These are phyloP conservation scores for Orycteropus afer DNA, from an alignment of 2,113 vertebrate genomes.

Conservation along the genomic window DNA sequence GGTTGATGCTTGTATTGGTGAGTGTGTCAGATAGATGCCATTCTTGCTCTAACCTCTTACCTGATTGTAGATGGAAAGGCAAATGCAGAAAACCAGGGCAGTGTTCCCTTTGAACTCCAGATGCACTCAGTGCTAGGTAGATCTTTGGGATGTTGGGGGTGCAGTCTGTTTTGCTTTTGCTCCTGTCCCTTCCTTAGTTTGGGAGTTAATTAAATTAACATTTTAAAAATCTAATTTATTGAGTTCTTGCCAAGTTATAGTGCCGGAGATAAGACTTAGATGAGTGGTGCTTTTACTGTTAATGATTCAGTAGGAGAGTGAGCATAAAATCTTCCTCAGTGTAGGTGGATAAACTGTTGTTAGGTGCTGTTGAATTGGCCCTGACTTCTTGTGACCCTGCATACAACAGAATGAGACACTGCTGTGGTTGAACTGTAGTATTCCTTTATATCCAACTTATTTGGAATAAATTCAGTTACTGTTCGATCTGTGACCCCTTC, in stretches of 20 bases:
- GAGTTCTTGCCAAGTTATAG: background rate
- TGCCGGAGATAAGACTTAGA: slow-evolving; percentile 3
- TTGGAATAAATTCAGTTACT: slow-evolving; percentile 49
- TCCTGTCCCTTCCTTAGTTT: background rate
- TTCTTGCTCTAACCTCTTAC: background rate
- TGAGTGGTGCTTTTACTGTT: background rate
- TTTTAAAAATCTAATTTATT: slow-evolving; percentile 49
- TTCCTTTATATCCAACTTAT: background rate
- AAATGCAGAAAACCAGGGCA: background rate
- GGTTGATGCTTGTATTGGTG: background rate
- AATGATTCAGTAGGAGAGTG: background rate
- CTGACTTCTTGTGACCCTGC: no score
- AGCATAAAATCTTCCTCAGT: background rate
- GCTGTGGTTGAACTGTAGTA: background rate
- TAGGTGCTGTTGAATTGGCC: no score
- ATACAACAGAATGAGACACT: no score
- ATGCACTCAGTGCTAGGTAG: background rate
- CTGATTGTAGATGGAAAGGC: background rate
- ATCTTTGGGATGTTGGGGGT: background rate
- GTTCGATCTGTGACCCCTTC: background rate
- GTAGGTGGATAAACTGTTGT: background rate
- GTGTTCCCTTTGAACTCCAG: background rate
- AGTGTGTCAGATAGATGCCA: background rate
- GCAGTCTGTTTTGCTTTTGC: slow-evolving; percentile 41
- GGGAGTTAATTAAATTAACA: background rate